Evolutionary conservation across 2,888 invertebrate species (phyloP), one percentile per base, ranked within the genome.

Genomic region (Sialis fuliginosa): DNA sequence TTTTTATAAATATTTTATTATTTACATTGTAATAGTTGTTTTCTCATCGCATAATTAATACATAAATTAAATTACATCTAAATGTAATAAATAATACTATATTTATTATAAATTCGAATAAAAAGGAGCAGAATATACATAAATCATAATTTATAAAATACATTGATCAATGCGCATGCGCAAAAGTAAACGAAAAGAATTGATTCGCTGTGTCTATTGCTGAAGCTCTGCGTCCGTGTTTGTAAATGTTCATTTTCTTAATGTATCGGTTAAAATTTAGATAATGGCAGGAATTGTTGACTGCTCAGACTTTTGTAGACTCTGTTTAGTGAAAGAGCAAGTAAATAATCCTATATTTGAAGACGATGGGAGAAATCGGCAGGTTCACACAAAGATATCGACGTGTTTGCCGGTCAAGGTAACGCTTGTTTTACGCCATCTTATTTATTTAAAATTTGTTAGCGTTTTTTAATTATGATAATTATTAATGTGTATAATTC

Each of bases 381-480:
- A 72, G 57, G 69, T 79, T 55, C 78, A 74, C 59, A 62, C 75
- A 53, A 81, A 81, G 70, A 79, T 81, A 66, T 73, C 77, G 50
- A 68, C 79, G 54, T 81, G 80, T 63, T 71, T 81, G 61, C 81
- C 81, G 62, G 75, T 81, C 61, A 80, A 80, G 79, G 81, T 81
- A 75, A 63, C 35, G 45, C 40, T 32, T 63, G 55, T 51, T 57
- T 58, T 57, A 57, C 60, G 59, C 58, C 60, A 57, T 54, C 8
- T 37, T 37, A 37, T 12, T 22, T 22, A 22, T 22, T 22, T 22
- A 22, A 22, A 22, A 22, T 22, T n/a, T 22, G 22, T 22, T 22
- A 22, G 22, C 22, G 22, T 22, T 22, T 22, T n/a, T 22, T 22
- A 22, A 22, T 22, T 22, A 22, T 4, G 22, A 22, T 22, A 22